Conservation (phyloP, 2,113 vertebrate genomes). For the Mesitornis unicolor region DNA sequence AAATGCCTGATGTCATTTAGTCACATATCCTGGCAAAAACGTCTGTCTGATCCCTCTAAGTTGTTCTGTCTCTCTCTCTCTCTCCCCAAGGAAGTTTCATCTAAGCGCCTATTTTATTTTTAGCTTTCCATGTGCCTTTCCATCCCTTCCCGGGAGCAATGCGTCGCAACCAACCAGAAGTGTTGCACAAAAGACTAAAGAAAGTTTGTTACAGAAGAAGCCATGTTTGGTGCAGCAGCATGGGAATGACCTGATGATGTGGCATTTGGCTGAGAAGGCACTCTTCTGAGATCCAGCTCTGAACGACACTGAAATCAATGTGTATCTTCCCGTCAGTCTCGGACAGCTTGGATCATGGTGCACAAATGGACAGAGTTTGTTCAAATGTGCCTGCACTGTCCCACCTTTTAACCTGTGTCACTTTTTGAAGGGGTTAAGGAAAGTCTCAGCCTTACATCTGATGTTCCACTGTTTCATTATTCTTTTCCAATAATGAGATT, state of each 20-base stretch:
- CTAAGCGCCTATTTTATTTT: not conserved
- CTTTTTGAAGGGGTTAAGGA: not conserved
- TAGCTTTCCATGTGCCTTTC: not conserved
- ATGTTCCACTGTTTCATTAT: not conserved
- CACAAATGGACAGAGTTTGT: slow-evolving; percentile 5
- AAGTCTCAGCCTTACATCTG: not conserved
- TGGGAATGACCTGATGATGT: not conserved
- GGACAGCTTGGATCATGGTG: not conserved
- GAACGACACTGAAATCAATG: not conserved
- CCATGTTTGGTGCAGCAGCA: not conserved
- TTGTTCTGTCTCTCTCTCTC: not conserved
- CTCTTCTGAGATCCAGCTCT: not conserved
- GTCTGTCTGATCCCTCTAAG: not conserved
- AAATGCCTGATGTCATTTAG: slow-evolving; percentile 16
- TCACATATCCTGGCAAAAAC: not conserved
- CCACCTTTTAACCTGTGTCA: not conserved
- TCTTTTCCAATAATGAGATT: not conserved
- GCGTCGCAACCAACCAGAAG: not conserved
- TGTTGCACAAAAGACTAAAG: not conserved
- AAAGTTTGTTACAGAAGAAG: not conserved
- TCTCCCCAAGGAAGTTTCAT: not conserved
- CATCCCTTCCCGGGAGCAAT: not conserved
- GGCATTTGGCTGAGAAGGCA: not conserved
- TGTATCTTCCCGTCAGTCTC: not conserved
- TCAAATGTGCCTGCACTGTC: not conserved